These are phyloP conservation scores for Montipora capricornis DNA, from an alignment of 64 coral and sea anemone species.

Conservation along the genomic window DNA sequence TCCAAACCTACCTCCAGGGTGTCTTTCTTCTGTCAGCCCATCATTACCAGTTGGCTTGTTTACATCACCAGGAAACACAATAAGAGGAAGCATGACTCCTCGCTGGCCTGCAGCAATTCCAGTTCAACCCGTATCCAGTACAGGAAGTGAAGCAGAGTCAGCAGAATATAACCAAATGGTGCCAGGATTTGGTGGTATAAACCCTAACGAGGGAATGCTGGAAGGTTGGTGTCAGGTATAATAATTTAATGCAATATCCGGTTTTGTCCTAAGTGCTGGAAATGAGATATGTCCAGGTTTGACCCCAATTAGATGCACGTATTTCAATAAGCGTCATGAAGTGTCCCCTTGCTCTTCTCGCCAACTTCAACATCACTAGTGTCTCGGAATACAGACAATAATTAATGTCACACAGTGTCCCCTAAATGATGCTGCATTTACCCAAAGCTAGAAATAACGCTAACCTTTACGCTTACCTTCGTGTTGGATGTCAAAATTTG, in stretches of 20 bases:
- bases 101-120: conserved; percentile 71
- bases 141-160: conserved; percentile 45
- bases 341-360: too few species aligned
- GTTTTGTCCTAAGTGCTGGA: neutral
- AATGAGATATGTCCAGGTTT: too few species aligned
- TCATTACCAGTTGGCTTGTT: conserved; percentile 68
- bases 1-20: conserved; percentile 64
- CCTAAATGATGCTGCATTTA: too few species aligned
- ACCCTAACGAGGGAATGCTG: conserved; percentile 77
- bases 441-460: too few species aligned
- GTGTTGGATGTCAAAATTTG: too few species aligned
- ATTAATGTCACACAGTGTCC: too few species aligned
- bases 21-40: conserved; percentile 63
- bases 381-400: too few species aligned
- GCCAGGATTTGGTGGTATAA: conserved; percentile 70
- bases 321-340: too few species aligned
- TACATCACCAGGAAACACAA: conserved; percentile 49
- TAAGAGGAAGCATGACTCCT: conserved; percentile 38
- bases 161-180: conserved; percentile 72
- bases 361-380: too few species aligned
- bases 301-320: too few species aligned
- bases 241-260: neutral
- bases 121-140: conserved; percentile 44
- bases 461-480: too few species aligned
- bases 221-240: conserved; percentile 62